Percentiles rank a stretch among this genome's conserved stretches.
These are phyloP conservation scores for Phrynosoma platyrhinos DNA, from an alignment of 2,113 vertebrate species.

Conservation along the genomic window DNA sequence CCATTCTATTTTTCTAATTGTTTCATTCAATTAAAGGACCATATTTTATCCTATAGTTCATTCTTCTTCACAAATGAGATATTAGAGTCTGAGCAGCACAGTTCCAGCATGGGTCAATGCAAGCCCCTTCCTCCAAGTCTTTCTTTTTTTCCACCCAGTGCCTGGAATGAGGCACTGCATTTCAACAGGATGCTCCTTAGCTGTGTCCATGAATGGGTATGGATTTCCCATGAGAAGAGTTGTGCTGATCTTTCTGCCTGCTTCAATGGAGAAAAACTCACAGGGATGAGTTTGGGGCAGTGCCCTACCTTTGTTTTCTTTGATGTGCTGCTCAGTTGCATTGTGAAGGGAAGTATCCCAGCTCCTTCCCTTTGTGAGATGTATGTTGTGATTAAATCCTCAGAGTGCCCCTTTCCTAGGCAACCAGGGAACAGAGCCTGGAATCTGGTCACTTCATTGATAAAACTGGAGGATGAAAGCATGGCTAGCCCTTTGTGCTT, in stretches of 20 bases:
- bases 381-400: conserved; percentile 64
- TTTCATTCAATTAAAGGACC: not conserved
- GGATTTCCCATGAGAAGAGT: conserved; percentile 37
- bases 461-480: conserved; percentile 68
- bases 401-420: conserved; percentile 70
- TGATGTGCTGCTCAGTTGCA: conserved; percentile 54
- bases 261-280: not conserved
- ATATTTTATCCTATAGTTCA: not conserved
- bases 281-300: not conserved
- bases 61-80: not conserved
- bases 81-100: not conserved
- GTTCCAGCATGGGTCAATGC: not conserved
- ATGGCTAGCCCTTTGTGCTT: conserved; percentile 74
- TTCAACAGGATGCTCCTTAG: not conserved
- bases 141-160: not conserved
- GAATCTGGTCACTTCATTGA: conserved; percentile 81
- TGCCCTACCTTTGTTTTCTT: conserved; percentile 33
- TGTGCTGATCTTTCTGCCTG: conserved; percentile 12
- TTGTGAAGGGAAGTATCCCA: conserved; percentile 31
- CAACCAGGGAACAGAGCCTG: conserved; percentile 76
- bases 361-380: conserved; percentile 58
- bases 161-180: rapidly evolving
- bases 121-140: not conserved
- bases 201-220: not conserved
- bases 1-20: rapidly evolving